Evolutionary conservation across 1,140 invertebrate genomes (phyloP), one percentile per base, ranked within the genome.

Genomic region (Trichonephila clavata): DNA sequence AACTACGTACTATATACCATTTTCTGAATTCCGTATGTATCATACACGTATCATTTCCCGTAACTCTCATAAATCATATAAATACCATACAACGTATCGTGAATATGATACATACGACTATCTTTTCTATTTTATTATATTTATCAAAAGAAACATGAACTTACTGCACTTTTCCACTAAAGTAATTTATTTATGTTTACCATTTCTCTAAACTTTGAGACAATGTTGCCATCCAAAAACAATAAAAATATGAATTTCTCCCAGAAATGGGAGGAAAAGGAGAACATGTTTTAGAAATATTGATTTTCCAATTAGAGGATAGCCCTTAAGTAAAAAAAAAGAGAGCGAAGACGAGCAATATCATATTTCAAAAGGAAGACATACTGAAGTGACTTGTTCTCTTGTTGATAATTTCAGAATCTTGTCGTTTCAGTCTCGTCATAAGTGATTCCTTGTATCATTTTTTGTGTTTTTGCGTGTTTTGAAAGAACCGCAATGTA

Each of bases 351-450:
- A 68, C 13, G n/a, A 68, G 24, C 65, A 68, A 68, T 68, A 24
- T 68, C 65, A 68, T 68, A 68, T 68, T 68, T 68, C 24, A 27
- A 68, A 68, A 68, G 65, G n/a, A 68, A 68, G 14, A 24, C 65
- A 68, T 24, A 13, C 65, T 68, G 14, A 24, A 68, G 65, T 68
- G 14, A 27, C 65, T 68, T 68, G n/a, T 24, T 68, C 65, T 24
- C 65, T 68, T 68, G 65, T 68, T 68, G 65, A 68, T 68, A 68
- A 68, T 68, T 68, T 68, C 65, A 27, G 65, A 68, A 68, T 68
- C 65, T 13, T 68, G 65, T 68, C n/a, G 24, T 14, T 68, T 1
- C n/a, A 13, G 10, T 68, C 65, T 27, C 65, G 14, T 68, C 65
- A 24, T 27, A 68, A 68, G 24, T n/a, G 65, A 68, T 68, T 68